phyloP scores from a whole-genome alignment of 2,113 vertebrate species.

The Plestiodon gilberti region DNA sequence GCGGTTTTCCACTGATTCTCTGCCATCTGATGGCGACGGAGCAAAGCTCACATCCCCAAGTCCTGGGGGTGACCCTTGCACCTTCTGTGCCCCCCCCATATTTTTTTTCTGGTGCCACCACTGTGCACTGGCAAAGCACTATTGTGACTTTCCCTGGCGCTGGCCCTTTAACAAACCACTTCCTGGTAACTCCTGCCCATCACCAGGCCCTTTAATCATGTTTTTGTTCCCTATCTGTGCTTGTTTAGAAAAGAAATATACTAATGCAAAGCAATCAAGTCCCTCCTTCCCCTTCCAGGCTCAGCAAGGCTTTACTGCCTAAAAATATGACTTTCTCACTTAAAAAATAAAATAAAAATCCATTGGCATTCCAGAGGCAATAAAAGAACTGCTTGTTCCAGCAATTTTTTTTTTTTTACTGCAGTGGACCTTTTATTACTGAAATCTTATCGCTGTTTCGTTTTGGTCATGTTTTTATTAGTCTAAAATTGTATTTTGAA shows the following conservation, averaged over 20 bases:
- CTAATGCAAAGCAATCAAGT: neutral
- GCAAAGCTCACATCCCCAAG: neutral
- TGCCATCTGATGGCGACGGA: no score
- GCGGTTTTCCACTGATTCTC: no score
- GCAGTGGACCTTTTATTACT: neutral
- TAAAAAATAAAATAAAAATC: no score
- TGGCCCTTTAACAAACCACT: neutral
- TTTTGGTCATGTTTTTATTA: neutral
- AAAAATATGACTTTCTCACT: neutral
- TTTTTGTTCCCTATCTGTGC: neutral
- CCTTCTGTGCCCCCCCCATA: no score
- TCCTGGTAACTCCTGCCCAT: no score
- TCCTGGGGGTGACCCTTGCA: no score
- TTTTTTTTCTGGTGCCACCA: no score
- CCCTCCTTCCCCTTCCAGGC: neutral
- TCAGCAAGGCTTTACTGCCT: neutral
- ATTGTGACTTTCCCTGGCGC: neutral
- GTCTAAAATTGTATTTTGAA: neutral
- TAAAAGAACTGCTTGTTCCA: neutral
- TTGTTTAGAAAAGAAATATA: neutral
- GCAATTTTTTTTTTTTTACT: neutral
- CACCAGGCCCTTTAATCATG: neutral
- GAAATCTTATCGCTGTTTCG: neutral
- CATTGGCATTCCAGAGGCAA: neutral
- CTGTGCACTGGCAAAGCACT: neutral